A percentile compares a stretch with the other conserved stretches of the same genome.
Evolutionary conservation across 2,888 invertebrate species (phyloP).

Genomic region (Papilio protenor): DNA sequence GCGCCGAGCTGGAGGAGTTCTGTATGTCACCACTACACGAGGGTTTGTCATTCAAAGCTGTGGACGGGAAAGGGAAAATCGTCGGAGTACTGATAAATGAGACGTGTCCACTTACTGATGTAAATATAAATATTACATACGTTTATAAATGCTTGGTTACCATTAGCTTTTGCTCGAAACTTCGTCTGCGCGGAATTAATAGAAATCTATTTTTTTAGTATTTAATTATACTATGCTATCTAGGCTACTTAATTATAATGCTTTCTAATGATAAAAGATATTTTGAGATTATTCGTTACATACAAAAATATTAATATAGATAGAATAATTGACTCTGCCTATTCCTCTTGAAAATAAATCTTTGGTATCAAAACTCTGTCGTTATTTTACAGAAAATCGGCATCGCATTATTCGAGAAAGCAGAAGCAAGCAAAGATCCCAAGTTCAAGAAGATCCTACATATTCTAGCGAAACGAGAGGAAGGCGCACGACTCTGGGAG

Average conservation of each 20-base stretch:
- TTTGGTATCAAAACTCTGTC: neutral
- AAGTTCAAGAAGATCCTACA: conserved; percentile 87
- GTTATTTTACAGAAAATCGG: conserved; percentile 62
- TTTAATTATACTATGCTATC: too few relatives aligned
- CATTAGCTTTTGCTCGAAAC: too few relatives aligned
- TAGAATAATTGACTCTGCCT: neutral
- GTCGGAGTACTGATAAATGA: conserved; percentile 84
- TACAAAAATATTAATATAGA: too few relatives aligned
- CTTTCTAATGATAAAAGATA: too few relatives aligned
- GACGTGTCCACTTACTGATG: conserved; percentile 65
- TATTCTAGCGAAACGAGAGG: conserved; percentile 84
- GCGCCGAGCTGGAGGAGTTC: conserved; percentile 86
- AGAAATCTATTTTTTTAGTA: too few relatives aligned
- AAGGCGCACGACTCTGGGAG: conserved; percentile 82
- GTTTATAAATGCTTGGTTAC: too few relatives aligned
- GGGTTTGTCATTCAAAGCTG: conserved; percentile 86
- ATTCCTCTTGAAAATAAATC: neutral
- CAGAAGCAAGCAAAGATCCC: conserved; percentile 80
- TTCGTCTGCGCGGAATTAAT: too few relatives aligned
- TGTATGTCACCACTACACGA: conserved; percentile 83
- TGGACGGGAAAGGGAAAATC: conserved; percentile 83
- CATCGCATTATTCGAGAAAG: conserved; percentile 70
- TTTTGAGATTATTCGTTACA: too few relatives aligned
- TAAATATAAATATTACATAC: conserved; percentile 46
- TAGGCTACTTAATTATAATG: too few relatives aligned